Percentiles rank a stretch among this genome's conserved stretches.
These are phyloP conservation scores for Rhagologus leucostigma DNA, from an alignment of 2,113 vertebrate genomes.

Conservation along the genomic window DNA sequence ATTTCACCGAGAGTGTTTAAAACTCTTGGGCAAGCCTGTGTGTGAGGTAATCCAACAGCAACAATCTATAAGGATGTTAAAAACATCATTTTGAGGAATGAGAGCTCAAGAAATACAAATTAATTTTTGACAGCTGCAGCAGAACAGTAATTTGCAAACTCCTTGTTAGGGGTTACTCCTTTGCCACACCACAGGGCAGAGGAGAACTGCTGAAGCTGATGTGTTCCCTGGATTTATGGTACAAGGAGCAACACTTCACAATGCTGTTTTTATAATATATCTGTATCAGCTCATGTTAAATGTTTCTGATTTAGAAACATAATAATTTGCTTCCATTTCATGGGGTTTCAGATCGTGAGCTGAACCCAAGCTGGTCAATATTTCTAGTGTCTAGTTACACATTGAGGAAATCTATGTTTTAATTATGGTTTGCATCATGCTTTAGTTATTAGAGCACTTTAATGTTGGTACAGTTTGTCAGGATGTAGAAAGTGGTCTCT, in stretches of 20 bases:
- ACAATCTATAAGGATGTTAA: not conserved
- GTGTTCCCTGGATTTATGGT: not conserved
- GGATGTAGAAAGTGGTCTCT: slow-evolving; percentile 69
- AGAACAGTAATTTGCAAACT: not conserved
- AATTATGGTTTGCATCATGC: slow-evolving; percentile 76
- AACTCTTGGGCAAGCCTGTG: not conserved
- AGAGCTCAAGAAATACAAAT: not conserved
- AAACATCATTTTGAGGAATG: not conserved
- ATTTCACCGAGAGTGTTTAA: not conserved
- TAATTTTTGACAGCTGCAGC: not conserved
- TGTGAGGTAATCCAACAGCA: not conserved
- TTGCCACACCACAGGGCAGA: not conserved
- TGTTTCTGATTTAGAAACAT: slow-evolving; percentile 27
- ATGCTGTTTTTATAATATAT: slow-evolving; percentile 5
- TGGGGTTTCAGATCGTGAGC: slow-evolving; percentile 56
- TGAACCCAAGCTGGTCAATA: slow-evolving; percentile 61
- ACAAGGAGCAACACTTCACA: not conserved
- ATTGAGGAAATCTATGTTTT: slow-evolving; percentile 70
- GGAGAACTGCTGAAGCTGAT: not conserved
- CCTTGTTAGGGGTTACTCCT: not conserved
- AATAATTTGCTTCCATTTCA: slow-evolving; percentile 40
- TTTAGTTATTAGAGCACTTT: slow-evolving; percentile 69
- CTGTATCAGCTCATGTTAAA: slow-evolving; percentile 3
- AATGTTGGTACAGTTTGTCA: slow-evolving; percentile 66
- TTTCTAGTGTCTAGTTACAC: slow-evolving; percentile 71